Evolutionary conservation across 1,140 invertebrate species (phyloP).

Genomic region (Mamestra configurata): DNA sequence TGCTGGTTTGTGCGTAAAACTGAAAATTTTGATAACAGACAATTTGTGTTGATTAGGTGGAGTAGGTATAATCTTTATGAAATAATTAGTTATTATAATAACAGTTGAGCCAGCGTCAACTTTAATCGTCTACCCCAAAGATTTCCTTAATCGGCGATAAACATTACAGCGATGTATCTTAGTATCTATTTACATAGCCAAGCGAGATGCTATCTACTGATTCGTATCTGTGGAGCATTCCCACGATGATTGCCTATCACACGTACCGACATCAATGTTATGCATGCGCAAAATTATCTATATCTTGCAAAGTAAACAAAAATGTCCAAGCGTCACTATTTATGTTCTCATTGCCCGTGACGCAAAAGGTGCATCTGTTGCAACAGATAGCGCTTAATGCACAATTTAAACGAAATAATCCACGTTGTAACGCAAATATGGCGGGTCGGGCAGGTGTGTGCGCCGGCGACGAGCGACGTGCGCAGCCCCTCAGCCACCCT

Average conservation of each 20-base stretch:
- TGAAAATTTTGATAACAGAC: too few species aligned
- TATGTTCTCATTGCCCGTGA: constrained; percentile 32
- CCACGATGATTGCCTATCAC: constrained; percentile 37
- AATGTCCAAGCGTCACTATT: neutral
- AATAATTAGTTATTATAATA: too few species aligned
- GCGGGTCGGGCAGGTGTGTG: constrained; percentile 67
- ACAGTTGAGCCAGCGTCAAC: neutral
- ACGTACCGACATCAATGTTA: neutral
- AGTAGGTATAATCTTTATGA: too few species aligned
- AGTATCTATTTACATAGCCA: constrained; percentile 28
- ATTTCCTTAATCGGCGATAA: constrained; percentile 13
- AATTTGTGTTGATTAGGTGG: too few species aligned
- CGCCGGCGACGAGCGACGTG: too few species aligned
- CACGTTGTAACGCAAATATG: constrained; percentile 56
- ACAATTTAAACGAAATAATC: constrained; percentile 52
- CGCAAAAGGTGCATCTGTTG: constrained; percentile 33
- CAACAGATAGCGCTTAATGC: constrained; percentile 35
- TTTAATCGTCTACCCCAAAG: neutral
- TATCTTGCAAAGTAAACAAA: constrained; percentile 17
- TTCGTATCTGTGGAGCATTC: constrained; percentile 16
- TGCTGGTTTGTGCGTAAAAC: too few species aligned
- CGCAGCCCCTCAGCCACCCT: constrained; percentile 58
- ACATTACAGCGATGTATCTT: constrained; percentile 9
- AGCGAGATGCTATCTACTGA: constrained; percentile 32
- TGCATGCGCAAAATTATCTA: constrained; percentile 2